Evolutionary conservation across 2,113 vertebrate species (phyloP).

Genomic region (Sialia sialis): DNA sequence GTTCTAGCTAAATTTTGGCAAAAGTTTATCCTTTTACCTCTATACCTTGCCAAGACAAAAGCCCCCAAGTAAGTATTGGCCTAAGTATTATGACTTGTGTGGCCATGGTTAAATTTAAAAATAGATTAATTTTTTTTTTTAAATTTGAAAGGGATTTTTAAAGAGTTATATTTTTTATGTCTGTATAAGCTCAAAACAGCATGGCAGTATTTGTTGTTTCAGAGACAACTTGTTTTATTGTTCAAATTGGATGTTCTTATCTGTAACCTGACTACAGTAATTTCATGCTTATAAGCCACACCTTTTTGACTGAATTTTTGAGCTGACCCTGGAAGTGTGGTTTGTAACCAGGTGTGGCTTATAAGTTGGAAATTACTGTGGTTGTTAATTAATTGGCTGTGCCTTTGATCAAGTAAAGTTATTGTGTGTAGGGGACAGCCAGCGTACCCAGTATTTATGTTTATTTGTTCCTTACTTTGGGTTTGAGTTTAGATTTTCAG

Average conservation of each 20-base stretch:
- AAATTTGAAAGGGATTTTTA: not conserved
- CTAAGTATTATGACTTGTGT: not conserved
- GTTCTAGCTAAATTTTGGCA: not conserved
- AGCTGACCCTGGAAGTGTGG: too few relatives aligned
- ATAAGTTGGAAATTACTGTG: too few relatives aligned
- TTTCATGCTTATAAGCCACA: too few relatives aligned
- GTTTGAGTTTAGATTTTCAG: not conserved
- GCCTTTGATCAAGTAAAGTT: not conserved
- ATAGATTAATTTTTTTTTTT: not conserved
- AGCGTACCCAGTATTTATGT: not conserved
- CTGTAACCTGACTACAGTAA: not conserved
- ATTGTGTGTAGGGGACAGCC: not conserved
- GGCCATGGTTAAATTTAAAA: not conserved
- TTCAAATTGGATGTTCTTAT: not conserved
- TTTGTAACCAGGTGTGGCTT: too few relatives aligned
- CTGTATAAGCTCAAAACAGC: not conserved
- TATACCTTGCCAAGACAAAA: not conserved
- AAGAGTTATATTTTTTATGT: not conserved
- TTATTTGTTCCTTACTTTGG: not conserved
- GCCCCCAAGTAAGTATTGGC: rapidly evolving
- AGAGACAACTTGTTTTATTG: not conserved
- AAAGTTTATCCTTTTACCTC: not conserved
- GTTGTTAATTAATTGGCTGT: not conserved
- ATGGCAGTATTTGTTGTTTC: not conserved
- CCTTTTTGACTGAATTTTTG: too few relatives aligned